Evolutionary conservation across 2,797 vertebrate genomes (phyloP).

Genomic region (Gymnothorax javanicus): DNA sequence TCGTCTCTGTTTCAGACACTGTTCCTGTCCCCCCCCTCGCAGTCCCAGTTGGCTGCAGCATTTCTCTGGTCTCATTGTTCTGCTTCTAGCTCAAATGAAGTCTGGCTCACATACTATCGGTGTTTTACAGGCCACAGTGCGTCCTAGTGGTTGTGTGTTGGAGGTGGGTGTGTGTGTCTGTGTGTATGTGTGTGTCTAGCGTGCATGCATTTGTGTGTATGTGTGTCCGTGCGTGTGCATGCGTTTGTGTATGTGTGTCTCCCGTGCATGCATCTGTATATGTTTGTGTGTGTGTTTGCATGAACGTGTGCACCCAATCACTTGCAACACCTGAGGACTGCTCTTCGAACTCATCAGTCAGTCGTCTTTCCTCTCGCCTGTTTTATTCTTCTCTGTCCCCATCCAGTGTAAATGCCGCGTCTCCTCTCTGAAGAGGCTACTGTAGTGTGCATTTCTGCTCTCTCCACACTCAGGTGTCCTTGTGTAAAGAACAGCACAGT

Average conservation of each 20-base stretch:
- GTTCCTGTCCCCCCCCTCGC: not conserved
- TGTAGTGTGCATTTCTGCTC: not conserved
- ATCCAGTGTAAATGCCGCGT: too few relatives aligned
- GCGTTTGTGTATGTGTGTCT: not conserved
- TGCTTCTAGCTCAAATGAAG: constrained; percentile 2
- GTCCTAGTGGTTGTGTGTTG: not conserved
- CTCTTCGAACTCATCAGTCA: too few relatives aligned
- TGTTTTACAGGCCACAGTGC: constrained; percentile 1
- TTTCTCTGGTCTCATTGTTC: not conserved
- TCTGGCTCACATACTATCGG: not conserved
- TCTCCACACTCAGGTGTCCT: not conserved
- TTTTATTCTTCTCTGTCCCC: too few relatives aligned
- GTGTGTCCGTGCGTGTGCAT: not conserved
- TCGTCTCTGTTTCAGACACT: not conserved
- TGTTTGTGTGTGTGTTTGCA: not conserved
- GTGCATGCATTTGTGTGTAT: not conserved
- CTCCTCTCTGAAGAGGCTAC: not conserved
- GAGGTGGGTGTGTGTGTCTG: not conserved
- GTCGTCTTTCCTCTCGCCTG: not conserved
- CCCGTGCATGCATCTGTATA: not conserved
- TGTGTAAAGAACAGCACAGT: too few relatives aligned
- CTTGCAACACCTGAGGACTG: not conserved
- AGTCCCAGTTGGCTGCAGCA: not conserved
- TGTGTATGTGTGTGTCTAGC: not conserved
- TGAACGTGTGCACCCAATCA: too few relatives aligned